Percentiles rank a stretch among this genome's conserved stretches.
Evolutionary conservation across 1,140 invertebrate genomes (phyloP).

Genomic region (Temnothorax longispinosus): DNA sequence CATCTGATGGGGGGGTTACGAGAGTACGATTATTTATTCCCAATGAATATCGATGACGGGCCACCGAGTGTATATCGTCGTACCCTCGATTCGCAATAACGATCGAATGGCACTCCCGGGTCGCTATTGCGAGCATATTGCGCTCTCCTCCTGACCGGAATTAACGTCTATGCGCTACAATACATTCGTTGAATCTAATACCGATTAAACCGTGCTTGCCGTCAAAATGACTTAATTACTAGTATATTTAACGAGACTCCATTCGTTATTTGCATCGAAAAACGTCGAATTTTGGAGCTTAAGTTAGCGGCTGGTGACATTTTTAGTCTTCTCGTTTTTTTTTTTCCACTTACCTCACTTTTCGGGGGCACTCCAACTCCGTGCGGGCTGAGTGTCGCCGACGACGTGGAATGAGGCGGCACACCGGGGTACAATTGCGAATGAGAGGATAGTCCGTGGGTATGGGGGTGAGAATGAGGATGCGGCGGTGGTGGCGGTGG

Average conservation of each 20-base stretch:
- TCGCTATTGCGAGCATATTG: background rate
- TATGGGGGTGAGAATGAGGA: slow-evolving; percentile 79
- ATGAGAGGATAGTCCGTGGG: slow-evolving; percentile 78
- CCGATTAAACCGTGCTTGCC: background rate
- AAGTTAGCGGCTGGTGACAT: background rate
- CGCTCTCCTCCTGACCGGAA: background rate
- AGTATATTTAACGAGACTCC: background rate
- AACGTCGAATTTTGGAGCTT: background rate
- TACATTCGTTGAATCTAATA: background rate
- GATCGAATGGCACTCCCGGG: slow-evolving; percentile 42
- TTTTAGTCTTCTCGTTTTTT: background rate
- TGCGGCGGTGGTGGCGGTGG: slow-evolving; percentile 85
- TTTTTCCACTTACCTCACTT: slow-evolving; percentile 80
- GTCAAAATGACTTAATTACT: background rate
- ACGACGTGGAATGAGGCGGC: slow-evolving; percentile 82
- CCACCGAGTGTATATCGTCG: slow-evolving; percentile 59
- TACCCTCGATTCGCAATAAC: slow-evolving; percentile 26
- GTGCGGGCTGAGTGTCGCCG: slow-evolving; percentile 81
- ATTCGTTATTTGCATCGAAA: background rate
- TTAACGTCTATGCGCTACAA: background rate
- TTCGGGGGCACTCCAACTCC: slow-evolving; percentile 80
- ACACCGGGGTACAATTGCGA: slow-evolving; percentile 81
- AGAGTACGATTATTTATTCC: slow-evolving; percentile 69
- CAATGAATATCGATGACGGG: slow-evolving; percentile 70
- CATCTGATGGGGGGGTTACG: background rate